phyloP scores from a whole-genome alignment of 2,113 vertebrate genomes.

The Nesogale talazaci region DNA sequence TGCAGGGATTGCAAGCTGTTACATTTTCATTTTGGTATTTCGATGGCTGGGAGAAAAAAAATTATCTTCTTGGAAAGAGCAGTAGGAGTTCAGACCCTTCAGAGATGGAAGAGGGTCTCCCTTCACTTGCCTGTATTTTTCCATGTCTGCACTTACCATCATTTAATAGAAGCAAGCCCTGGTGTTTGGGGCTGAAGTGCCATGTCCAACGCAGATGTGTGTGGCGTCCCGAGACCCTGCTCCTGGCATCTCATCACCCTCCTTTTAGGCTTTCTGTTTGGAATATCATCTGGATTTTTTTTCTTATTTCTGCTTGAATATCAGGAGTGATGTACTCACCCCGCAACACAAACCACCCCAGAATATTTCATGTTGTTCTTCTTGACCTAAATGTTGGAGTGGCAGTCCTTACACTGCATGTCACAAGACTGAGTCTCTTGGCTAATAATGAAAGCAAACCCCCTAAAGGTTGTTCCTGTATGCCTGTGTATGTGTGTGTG shows the following conservation, averaged over 20 bases:
- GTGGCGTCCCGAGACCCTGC: not conserved
- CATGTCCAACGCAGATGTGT: accelerated
- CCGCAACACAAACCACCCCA: not conserved
- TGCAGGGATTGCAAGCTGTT: conserved; percentile 74
- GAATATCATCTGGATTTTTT: not conserved
- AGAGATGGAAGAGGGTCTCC: not conserved
- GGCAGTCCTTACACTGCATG: not conserved
- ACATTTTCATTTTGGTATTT: conserved; percentile 72
- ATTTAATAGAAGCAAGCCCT: not conserved
- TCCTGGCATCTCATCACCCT: not conserved
- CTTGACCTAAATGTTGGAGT: not conserved
- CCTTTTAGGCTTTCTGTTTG: not conserved
- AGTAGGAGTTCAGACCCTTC: conserved; percentile 7
- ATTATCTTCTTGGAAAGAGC: conserved; percentile 43
- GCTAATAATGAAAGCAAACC: not conserved
- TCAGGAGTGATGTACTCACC: not conserved
- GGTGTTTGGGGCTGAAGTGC: not conserved
- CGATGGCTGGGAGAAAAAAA: conserved; percentile 37
- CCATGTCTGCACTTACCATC: accelerated
- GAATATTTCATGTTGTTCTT: not conserved
- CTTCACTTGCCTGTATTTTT: not conserved
- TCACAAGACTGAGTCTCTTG: not conserved
- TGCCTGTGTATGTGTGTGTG: not conserved
- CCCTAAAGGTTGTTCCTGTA: not conserved
- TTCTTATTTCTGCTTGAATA: conserved; percentile 35